Evolutionary conservation across 2,113 vertebrate genomes (phyloP).

Genomic region (Euleptes europaea): DNA sequence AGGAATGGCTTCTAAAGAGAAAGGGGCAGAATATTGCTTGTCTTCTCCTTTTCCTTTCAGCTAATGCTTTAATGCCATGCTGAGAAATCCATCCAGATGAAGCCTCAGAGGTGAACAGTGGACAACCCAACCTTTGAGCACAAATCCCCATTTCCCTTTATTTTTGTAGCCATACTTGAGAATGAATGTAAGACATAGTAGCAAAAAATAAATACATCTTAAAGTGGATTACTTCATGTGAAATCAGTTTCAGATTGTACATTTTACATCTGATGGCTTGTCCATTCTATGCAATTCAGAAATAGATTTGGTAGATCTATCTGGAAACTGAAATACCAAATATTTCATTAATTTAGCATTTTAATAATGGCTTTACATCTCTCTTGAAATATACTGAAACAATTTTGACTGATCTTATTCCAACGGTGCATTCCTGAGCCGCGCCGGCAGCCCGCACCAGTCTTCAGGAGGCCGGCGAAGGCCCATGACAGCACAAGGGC

Average conservation of each 20-base stretch:
- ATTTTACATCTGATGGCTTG: not conserved
- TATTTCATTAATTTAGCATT: not conserved
- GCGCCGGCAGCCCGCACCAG: too few relatives aligned
- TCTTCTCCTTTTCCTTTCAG: not conserved
- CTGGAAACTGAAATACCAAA: not conserved
- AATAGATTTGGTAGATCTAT: not conserved
- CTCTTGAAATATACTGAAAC: not conserved
- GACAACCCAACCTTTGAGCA: not conserved
- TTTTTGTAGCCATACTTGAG: not conserved
- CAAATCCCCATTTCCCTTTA: not conserved
- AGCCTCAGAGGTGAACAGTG: not conserved
- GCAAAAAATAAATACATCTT: not conserved
- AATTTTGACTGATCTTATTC: not conserved
- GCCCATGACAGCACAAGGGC: too few relatives aligned
- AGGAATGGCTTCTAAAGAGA: not conserved
- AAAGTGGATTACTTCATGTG: not conserved
- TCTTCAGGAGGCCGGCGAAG: too few relatives aligned
- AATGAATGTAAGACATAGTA: not conserved
- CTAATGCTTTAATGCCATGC: not conserved
- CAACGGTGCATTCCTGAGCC: too few relatives aligned
- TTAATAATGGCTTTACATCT: too few relatives aligned
- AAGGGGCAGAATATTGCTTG: not conserved
- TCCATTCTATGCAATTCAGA: not conserved
- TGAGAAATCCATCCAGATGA: not conserved
- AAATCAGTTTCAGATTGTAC: not conserved